Conservation (phyloP, 2,797 vertebrate species). For the Enteromius afrohamiltoni region DNA sequence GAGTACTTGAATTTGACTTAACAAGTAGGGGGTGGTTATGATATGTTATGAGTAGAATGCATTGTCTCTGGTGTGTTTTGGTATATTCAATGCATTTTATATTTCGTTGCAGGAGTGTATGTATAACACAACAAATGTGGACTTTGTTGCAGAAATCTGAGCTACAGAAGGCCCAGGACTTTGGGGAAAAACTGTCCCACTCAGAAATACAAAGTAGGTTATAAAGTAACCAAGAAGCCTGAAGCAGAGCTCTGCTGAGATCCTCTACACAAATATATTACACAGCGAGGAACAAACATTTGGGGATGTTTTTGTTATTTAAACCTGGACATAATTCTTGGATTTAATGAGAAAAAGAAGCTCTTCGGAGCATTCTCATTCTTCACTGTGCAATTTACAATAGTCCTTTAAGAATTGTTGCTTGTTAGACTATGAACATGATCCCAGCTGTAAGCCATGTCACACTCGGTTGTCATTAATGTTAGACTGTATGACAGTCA, state of each 20-base stretch:
- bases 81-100: slow-evolving; percentile 1
- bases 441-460: background rate
- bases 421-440: background rate
- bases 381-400: background rate
- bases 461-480: background rate
- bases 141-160: slow-evolving; percentile 1
- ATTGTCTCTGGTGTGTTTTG: background rate
- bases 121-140: background rate
- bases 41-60: background rate
- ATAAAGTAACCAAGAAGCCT: slow-evolving; percentile 15
- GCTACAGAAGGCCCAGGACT: background rate
- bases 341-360: background rate
- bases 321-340: background rate
- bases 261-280: background rate
- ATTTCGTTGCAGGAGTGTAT: background rate
- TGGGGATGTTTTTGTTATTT: background rate
- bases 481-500: background rate
- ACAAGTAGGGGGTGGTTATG: background rate
- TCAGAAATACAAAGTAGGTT: slow-evolving; percentile 40
- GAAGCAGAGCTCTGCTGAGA: slow-evolving; percentile 11
- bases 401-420: background rate
- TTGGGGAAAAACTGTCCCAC: slow-evolving; percentile 27
- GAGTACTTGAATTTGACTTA: background rate
- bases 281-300: background rate
- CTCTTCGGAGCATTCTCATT: background rate